Conservation (phyloP, 2,888 invertebrate genomes). For the Clusia tigrina region DNA sequence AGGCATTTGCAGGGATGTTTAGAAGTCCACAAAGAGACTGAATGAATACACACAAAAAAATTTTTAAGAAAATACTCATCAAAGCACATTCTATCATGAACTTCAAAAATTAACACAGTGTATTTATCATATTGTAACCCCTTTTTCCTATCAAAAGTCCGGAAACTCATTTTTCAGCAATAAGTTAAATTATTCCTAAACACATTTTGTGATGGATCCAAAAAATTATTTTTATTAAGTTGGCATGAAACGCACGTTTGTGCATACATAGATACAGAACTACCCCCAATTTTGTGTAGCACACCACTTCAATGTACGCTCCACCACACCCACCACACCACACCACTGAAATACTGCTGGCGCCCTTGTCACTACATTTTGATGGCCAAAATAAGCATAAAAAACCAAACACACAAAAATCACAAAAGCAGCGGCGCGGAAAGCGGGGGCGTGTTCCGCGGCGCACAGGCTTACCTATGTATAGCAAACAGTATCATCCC, state of each 20-base stretch:
- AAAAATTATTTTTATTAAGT: conserved; percentile 1
- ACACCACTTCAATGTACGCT: too few species aligned
- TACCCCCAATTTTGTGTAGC: background rate
- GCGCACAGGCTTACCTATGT: too few species aligned
- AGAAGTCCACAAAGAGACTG: background rate
- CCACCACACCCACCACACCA: too few species aligned
- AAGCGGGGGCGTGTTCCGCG: background rate
- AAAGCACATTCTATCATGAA: too few species aligned
- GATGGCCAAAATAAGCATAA: conserved; percentile 32
- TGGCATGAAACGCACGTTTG: conserved; percentile 1
- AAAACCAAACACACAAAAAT: conserved; percentile 26
- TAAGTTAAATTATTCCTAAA: too few species aligned
- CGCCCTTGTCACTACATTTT: conserved; percentile 53
- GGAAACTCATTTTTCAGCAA: too few species aligned
- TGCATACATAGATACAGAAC: background rate
- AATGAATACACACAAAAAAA: background rate
- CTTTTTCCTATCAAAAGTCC: too few species aligned
- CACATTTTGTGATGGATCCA: too few species aligned
- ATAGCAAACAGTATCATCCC: too few species aligned
- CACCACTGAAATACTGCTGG: conserved; percentile 19
- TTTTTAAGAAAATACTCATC: too few species aligned
- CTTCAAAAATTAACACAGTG: too few species aligned
- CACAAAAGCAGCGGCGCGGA: conserved; percentile 11
- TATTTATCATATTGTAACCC: too few species aligned
- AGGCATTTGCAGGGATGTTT: background rate